phyloP scores from a whole-genome alignment of 1,140 invertebrate species.

The Drosophila malerkotliana region DNA sequence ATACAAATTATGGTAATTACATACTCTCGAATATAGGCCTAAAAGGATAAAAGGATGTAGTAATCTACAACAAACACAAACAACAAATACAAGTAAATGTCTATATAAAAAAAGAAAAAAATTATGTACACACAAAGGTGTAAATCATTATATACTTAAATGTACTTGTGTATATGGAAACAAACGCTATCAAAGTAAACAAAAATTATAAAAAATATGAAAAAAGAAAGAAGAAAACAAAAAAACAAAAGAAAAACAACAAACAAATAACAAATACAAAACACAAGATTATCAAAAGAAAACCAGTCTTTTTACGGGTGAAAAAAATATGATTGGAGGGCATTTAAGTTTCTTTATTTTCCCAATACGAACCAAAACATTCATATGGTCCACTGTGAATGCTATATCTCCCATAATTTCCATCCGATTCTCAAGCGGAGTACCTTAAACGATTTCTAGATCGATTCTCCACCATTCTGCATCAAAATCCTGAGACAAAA shows the following conservation, averaged over 20 bases:
- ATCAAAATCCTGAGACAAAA: too few relatives aligned
- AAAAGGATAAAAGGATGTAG: constrained; percentile 79
- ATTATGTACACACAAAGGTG: constrained; percentile 31
- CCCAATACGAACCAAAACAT: too few relatives aligned
- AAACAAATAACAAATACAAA: constrained; percentile 56
- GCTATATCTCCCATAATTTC: too few relatives aligned
- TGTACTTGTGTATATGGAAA: constrained; percentile 69
- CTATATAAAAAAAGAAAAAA: constrained; percentile 60
- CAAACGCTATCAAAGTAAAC: constrained; percentile 50
- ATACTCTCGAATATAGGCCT: constrained; percentile 74
- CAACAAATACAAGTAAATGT: constrained; percentile 76
- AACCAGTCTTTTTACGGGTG: constrained; percentile 3
- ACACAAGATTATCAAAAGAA: constrained; percentile 60
- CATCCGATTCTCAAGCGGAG: too few relatives aligned
- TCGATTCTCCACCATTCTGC: too few relatives aligned
- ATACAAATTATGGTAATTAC: constrained; percentile 67
- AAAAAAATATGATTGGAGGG: too few relatives aligned
- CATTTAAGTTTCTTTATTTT: too few relatives aligned
- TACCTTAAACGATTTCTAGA: too few relatives aligned
- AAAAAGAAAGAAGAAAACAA: constrained; percentile 21
- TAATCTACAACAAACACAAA: constrained; percentile 93
- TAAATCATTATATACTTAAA: constrained; percentile 42
- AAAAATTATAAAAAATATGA: constrained; percentile 39
- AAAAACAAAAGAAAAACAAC: constrained; percentile 16
- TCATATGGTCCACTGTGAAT: too few relatives aligned